These are phyloP conservation scores for Centropus unirufus DNA, from an alignment of 2,113 vertebrate species.

Conservation along the genomic window DNA sequence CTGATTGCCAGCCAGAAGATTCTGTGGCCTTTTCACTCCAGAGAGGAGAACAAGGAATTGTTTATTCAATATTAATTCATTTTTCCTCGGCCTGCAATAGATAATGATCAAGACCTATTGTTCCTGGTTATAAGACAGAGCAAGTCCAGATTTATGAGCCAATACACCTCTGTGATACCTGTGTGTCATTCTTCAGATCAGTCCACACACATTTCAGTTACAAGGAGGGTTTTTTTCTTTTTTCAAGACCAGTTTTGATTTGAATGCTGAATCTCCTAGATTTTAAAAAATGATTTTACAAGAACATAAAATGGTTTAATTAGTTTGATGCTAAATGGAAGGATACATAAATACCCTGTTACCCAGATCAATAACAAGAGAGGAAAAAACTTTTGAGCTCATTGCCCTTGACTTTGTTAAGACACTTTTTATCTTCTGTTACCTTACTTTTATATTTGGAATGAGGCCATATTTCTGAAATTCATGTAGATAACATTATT, in stretches of 20 bases:
- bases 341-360: background rate
- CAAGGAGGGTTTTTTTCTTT: background rate
- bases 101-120: background rate
- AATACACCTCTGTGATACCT: background rate
- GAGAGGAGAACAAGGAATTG: background rate
- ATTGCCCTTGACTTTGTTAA: conserved; percentile 34
- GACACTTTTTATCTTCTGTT: conserved; percentile 14
- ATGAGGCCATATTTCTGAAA: conserved; percentile 31
- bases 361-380: background rate
- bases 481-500: background rate
- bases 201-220: background rate
- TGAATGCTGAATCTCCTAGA: background rate
- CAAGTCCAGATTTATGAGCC: background rate
- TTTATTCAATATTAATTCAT: background rate
- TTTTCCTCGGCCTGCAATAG: background rate
- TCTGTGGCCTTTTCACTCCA: background rate
- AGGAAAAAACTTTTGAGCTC: background rate
- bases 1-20: background rate
- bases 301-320: background rate
- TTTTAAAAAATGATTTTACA: background rate
- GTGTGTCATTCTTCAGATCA: background rate
- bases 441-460: background rate
- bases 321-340: background rate
- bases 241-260: background rate
- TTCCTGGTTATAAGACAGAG: background rate